These are phyloP conservation scores for Drosophila fulvimacula DNA, from an alignment of 2,888 invertebrate species.

Conservation along the genomic window DNA sequence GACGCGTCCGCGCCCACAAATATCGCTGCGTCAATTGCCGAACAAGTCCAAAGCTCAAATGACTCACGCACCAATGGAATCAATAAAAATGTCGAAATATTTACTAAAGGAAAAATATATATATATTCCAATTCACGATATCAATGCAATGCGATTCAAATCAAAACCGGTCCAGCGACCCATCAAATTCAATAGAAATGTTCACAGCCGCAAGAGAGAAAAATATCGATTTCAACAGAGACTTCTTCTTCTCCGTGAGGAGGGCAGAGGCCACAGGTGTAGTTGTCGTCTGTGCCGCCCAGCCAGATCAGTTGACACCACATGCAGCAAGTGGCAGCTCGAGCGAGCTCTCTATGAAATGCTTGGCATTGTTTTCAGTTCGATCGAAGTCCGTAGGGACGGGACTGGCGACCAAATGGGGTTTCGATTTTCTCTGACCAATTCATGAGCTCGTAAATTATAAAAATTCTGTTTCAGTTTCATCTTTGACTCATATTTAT, in stretches of 20 bases:
- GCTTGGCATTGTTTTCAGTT: constrained; percentile 46
- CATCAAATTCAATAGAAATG: constrained; percentile 69
- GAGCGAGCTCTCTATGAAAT: constrained; percentile 47
- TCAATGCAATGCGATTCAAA: constrained; percentile 36
- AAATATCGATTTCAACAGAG: constrained; percentile 72
- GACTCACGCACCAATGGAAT: constrained; percentile 60
- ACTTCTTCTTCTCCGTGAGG: constrained; percentile 39
- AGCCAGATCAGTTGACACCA: constrained; percentile 50
- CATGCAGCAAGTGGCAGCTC: constrained; percentile 32
- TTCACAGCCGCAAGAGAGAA: constrained; percentile 40
- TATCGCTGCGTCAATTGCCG: constrained; percentile 39
- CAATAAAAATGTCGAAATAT: constrained; percentile 75
- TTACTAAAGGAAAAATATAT: constrained; percentile 28
- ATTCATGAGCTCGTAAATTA: constrained; percentile 78
- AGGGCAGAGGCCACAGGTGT: constrained; percentile 14
- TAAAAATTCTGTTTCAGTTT: constrained; percentile 53
- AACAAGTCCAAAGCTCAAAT: constrained; percentile 54
- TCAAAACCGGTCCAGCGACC: constrained; percentile 39
- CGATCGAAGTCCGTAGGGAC: constrained; percentile 6
- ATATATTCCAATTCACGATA: constrained; percentile 41
- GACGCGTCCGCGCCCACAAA: constrained; percentile 42
- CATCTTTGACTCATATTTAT: constrained; percentile 47
- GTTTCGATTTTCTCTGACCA: constrained; percentile 59
- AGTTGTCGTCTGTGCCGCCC: constrained; percentile 24
- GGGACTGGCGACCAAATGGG: constrained; percentile 17